Base-by-base conservation (phyloP, 2,113 vertebrate genomes). In the Synchiropus splendidus region DNA sequence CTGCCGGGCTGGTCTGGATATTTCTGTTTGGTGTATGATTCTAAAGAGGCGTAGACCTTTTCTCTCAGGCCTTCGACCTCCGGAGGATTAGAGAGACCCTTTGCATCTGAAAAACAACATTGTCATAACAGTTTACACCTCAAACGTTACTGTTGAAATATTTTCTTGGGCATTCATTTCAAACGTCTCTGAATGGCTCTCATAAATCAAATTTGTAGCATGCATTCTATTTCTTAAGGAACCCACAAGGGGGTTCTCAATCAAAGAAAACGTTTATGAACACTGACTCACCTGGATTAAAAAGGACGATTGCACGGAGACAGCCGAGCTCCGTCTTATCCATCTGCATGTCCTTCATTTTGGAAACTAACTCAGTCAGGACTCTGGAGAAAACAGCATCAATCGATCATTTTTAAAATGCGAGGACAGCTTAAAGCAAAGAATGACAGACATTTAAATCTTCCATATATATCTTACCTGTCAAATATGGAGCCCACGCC, bases 301-400 rank as follows among this genome's bases (percentile, higher is more conserved):
- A 97, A 12, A 96, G 85, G 38, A 97, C 92, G 1, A 97, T 96
- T 64, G 92, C 92, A 51, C 93, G 80, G 48, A 97, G 82, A 66
- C 93, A 97, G 4, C 93, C 92, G 17, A 97, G 80, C 79, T 97
- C 93, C 0, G 93, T 92, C 67, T 95, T 96, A 54, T 97, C 93
- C 93, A 97, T 96, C 82, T 91, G 89, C 93, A 97, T 97, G 45
- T 96, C 93, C 62, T 96, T 96, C 93, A 97, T 97, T 79, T 97
- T 97, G 43, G 93, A 97, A 15, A 97, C 93, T 45, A 97, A 69
- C 66, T 97, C 93, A 11, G 93, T 97, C 39, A 97, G 79, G 16
- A 97, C 92, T 72, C 93, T 97, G 75, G 6, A 27, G 6, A 15
- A 34, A 32, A 61, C 12, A 68, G 39, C 21, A 42, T n/a, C n/a